A percentile compares a stretch with the other conserved stretches of the same genome.
These are phyloP conservation scores for Drymonia ruficornis DNA, from an alignment of 2,888 invertebrate species.

Conservation along the genomic window DNA sequence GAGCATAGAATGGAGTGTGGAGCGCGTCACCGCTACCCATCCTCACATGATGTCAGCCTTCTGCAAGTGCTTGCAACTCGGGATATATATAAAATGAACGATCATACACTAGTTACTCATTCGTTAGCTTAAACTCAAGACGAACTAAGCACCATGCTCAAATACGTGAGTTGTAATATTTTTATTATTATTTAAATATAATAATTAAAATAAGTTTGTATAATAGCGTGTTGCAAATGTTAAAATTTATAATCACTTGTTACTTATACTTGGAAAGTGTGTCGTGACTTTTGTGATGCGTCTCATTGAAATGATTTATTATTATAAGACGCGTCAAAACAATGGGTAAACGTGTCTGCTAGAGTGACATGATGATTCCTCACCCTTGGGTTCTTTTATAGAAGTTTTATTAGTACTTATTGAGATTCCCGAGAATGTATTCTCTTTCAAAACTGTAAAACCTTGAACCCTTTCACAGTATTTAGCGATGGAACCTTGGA, in stretches of 20 bases:
- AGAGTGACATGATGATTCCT: constrained; percentile 36
- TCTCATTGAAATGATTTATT: constrained; percentile 24
- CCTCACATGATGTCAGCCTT: constrained; percentile 73
- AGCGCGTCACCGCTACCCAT: constrained; percentile 56
- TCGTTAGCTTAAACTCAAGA: constrained; percentile 80
- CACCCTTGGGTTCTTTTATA: constrained; percentile 26
- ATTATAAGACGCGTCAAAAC: constrained; percentile 35
- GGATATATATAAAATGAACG: constrained; percentile 79
- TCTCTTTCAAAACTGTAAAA: neutral
- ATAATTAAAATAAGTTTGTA: constrained; percentile 35
- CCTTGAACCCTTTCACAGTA: neutral
- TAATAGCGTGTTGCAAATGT: constrained; percentile 32
- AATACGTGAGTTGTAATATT: constrained; percentile 73
- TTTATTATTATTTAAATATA: constrained; percentile 31
- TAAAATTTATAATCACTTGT: constrained; percentile 36
- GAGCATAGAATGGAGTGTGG: constrained; percentile 44
- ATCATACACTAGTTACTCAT: constrained; percentile 74
- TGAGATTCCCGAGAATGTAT: neutral
- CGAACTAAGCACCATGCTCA: constrained; percentile 79
- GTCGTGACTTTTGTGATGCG: constrained; percentile 48
- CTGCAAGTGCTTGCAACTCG: constrained; percentile 68
- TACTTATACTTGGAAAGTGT: constrained; percentile 51
- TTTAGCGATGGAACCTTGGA: neutral
- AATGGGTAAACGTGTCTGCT: constrained; percentile 43
- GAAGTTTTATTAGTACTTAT: constrained; percentile 14